Percentiles rank a stretch among this genome's conserved stretches.
phyloP scores from a whole-genome alignment of 1,140 invertebrate genomes.

The Neoseiulus cucumeris region DNA sequence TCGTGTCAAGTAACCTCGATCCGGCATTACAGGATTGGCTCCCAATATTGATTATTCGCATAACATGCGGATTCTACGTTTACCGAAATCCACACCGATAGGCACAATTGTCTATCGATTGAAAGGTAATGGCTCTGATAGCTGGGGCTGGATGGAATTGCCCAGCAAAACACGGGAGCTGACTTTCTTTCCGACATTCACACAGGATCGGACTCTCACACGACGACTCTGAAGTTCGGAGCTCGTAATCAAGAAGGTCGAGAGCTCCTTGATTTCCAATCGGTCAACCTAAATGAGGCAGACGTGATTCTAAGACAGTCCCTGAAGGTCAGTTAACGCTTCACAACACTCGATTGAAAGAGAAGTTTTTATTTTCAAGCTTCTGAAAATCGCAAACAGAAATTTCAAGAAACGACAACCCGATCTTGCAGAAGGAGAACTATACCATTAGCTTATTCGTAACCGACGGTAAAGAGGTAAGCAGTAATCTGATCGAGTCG shows the following conservation, averaged over 20 bases:
- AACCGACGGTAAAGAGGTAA: conserved; percentile 18
- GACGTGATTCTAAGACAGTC: conserved; percentile 19
- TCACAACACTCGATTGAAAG: not conserved
- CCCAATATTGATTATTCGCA: conserved; percentile 22
- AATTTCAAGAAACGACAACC: not conserved
- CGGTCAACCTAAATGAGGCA: conserved; percentile 18
- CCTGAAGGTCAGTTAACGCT: conserved; percentile 17
- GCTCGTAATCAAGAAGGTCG: conserved; percentile 17
- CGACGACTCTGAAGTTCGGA: conserved; percentile 13
- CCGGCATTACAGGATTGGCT: conserved; percentile 17
- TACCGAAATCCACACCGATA: conserved; percentile 19
- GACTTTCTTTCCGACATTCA: too few species aligned
- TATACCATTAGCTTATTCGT: conserved; percentile 22
- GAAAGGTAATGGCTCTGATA: conserved; percentile 61
- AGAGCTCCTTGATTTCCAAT: conserved; percentile 17
- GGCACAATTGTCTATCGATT: conserved; percentile 57
- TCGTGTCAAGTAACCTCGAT: too few species aligned
- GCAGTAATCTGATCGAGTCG: not conserved
- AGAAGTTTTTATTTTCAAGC: not conserved
- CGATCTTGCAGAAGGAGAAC: conserved; percentile 16
- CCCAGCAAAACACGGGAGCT: too few species aligned
- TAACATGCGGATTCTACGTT: conserved; percentile 22
- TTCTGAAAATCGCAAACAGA: not conserved
- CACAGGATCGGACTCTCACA: conserved; percentile 13
- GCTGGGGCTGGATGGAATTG: too few species aligned